Conservation (phyloP, 2,113 vertebrate species). For the Equus quagga region DNA sequence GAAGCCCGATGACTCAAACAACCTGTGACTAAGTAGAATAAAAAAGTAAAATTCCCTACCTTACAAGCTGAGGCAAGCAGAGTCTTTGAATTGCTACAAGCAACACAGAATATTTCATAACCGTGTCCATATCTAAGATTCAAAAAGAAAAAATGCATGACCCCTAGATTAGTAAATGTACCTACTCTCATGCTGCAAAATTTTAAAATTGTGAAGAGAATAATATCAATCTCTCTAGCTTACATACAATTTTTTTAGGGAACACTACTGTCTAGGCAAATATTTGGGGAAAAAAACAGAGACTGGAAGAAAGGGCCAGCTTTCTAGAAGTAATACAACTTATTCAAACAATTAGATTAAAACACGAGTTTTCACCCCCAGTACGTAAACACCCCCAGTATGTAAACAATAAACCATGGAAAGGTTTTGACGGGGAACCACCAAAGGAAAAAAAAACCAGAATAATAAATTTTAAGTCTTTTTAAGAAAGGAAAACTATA, state of each 20-base stretch:
- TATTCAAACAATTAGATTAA: conserved; percentile 44
- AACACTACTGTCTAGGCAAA: conserved; percentile 11
- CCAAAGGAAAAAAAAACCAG: not conserved
- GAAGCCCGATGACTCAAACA: not conserved
- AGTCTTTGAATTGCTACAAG: conserved; percentile 91
- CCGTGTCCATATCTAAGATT: conserved; percentile 96
- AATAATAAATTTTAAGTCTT: conserved; percentile 5
- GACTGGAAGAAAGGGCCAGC: not conserved
- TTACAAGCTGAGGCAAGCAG: conserved; percentile 97
- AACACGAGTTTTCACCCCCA: not conserved
- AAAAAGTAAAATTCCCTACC: conserved; percentile 87
- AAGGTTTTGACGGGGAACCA: not conserved
- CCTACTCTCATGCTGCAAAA: not conserved
- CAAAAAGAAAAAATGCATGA: conserved; percentile 58
- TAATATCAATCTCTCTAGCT: not conserved
- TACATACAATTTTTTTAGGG: conserved; percentile 7
- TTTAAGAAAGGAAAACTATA: not conserved
- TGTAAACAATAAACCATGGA: not conserved
- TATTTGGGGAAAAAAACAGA: conserved; percentile 32
- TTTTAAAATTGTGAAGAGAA: not conserved
- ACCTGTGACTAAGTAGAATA: not conserved
- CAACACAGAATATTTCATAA: conserved; percentile 97
- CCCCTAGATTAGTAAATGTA: not conserved
- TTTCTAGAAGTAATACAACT: not conserved
- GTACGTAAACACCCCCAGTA: not conserved